Evolutionary conservation across 1,140 invertebrate species (phyloP).

Genomic region (Mylabris phalerata): DNA sequence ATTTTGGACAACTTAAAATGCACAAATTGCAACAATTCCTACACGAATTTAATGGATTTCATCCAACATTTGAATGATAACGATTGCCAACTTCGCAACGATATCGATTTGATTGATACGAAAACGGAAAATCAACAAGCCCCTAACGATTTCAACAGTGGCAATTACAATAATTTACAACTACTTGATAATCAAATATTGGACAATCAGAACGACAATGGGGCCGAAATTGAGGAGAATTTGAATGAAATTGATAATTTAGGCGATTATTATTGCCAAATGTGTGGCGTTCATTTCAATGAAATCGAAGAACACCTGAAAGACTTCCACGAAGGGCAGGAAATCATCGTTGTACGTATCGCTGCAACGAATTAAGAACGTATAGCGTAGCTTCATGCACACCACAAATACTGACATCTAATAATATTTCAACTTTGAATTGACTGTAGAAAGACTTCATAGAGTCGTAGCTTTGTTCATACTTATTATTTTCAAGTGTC

Average conservation of each 20-base stretch:
- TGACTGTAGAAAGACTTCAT: too few species aligned
- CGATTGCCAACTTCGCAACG: conserved; percentile 55
- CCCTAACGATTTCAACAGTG: conserved; percentile 16
- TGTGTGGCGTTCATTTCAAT: conserved; percentile 55
- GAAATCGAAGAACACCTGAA: conserved; percentile 58
- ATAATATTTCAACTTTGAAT: too few species aligned
- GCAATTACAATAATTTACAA: conserved; percentile 18
- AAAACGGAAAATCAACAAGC: conserved; percentile 32
- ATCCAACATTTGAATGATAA: conserved; percentile 53
- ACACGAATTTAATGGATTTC: conserved; percentile 55
- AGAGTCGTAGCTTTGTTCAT: too few species aligned
- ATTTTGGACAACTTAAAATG: conserved; percentile 54
- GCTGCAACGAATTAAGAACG: too few species aligned
- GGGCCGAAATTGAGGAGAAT: conserved; percentile 12
- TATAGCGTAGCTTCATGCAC: too few species aligned
- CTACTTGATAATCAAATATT: conserved; percentile 13
- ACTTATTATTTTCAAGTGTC: too few species aligned
- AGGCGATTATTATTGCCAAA: conserved; percentile 55
- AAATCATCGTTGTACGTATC: conserved; percentile 43
- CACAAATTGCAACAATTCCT: conserved; percentile 53
- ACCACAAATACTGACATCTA: too few species aligned
- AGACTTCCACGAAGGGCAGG: conserved; percentile 57
- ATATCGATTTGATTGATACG: conserved; percentile 38
- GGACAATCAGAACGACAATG: conserved; percentile 21
- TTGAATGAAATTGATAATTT: conserved; percentile 7